Base-by-base conservation (phyloP, 2,797 vertebrate species). In the Enteromius paludinosus region DNA sequence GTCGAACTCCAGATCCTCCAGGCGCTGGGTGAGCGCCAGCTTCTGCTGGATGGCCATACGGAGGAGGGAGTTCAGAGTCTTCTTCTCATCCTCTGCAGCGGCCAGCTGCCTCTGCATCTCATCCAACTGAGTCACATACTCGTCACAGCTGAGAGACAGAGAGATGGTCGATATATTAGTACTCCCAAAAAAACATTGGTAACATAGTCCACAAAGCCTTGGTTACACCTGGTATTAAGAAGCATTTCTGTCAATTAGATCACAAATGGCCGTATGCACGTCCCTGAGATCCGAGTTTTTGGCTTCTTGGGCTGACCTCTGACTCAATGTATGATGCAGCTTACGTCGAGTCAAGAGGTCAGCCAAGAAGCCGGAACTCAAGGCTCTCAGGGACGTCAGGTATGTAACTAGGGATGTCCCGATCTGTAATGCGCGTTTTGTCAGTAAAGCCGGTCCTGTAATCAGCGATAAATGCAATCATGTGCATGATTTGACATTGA, bases 31-130 rank as follows among this genome's bases (percentile, higher is more conserved):
- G 89, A 99, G 92, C 0, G 98, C 98, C 90, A 99, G 95, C 91
- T 99, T 99, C 96, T 99, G 98, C 93, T 99, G 98, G 92, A 99
- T 99, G 49, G 98, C 98, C 98, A 99, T 99, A 5, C 98, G 96
- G 78, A 99, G 95, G 90, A 99, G 92, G 0, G 98, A 99, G 91
- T 99, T 99, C 70, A 99, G 94, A 0, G 98, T 99, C 94, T 99
- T 99, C 96, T 99, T 99, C 92, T 99, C 98, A 0, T 99, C 98
- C 93, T 99, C 98, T 0, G 98, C 97, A 0, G 97, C 98, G 0
- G 97, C 96, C 38, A 99, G 95, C 90, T 99, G 98, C 87, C 97
- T 92, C 94, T 99, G 98, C 98, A 99, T 99, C 92, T 96, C 96
- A 1, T 99, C 98, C 91, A 99, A 91, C 94, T 99, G 98, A 0